Evolutionary conservation across 2,888 invertebrate genomes (phyloP), one percentile per base, ranked within the genome.

Genomic region (Sialis fuliginosa): DNA sequence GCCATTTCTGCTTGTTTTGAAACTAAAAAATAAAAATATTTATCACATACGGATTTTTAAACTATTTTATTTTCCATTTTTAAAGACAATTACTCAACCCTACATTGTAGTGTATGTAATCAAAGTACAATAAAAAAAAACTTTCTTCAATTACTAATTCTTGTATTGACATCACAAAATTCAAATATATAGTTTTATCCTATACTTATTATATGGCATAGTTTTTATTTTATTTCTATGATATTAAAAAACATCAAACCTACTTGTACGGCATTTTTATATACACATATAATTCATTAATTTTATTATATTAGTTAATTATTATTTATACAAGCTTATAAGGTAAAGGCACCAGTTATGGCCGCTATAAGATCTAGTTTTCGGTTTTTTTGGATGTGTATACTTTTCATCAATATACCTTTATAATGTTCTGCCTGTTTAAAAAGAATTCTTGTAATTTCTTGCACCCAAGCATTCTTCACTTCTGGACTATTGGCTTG

Each of bases 51-150:
- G 48, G 48, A 50, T 46, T 53, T 54, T 54, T 56, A 55, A 56
- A 55, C 54, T 53, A 52, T 52, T 55, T 54, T 53, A 53, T 52
- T 53, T 48, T 49, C 48, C 51, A 53, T 53, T 54, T 55, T 55
- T 55, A 10, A 13, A 54, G 53, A 52, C 52, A 50, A 52, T 54
- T 48, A 48, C 53, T 54, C 54, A 57, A 55, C 56, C 56, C 56
- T 4, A 4, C 22, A 22, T 22, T 22, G n/a, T n/a, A n/a, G n/a
- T n/a, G n/a, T 22, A 4, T 22, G 22, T 39, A 39, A 9, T 9
- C 12, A 12, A 2, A 39, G n/a, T 6, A 12, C 13, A 39, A 39
- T 39, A 12, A n/a, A 9, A 39, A 39, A n/a, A n/a, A n/a, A n/a
- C n/a, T n/a, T n/a, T n/a, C n/a, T n/a, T n/a, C n/a, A n/a, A n/a